Base-by-base conservation (phyloP, 2,888 invertebrate genomes). In the Trichogramma dendrolimi region DNA sequence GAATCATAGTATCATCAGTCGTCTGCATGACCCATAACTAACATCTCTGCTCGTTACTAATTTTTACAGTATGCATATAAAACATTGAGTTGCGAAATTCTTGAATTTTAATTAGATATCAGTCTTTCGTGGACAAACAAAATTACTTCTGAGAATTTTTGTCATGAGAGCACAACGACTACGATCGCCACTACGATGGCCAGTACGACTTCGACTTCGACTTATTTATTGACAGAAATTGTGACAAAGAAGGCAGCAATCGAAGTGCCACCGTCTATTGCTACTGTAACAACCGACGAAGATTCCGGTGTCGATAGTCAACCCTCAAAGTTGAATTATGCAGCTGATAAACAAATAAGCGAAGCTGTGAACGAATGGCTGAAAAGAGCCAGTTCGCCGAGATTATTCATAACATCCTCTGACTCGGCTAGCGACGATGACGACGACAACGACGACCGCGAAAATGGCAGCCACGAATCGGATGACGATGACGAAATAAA, bases 321-420 rank as follows among this genome's bases (percentile, higher is more conserved):
- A 51, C 68, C 72, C 4, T 68, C 59, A 50, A 60, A 48, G 27
- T 51, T 60, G 6, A 46, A 61, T 10, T 49, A 11, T 6, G 55
- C 46, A 40, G 10, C 38, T 5, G 46, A 7, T n/a, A 63, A 75
- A 68, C 84, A 84, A 8, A 83, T 86, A 61, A 86, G 85, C 4
- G 79, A 82, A 53, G 86, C 86, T 1, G 86, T 86, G 1, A 84
- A 81, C 54, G 82, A 84, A 59, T 86, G 86, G 86, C 80, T 86
- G 68, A 77, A 78, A 8, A 72, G 74, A 40, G 75, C 75, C 7
- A 77, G 78, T 58, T 76, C 76, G 14, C 76, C 78, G 3, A 77
- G 80, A 61, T 62, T 79, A n/a, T 77, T 80, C 61, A 66, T 74
- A 6, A 69, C 70, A n/a, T 69, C 70, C 10, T 60, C 58, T 53